Percentiles rank a stretch among this genome's conserved stretches.
Evolutionary conservation across 2,797 vertebrate species (phyloP).

Genomic region (Malurus leucopterus): DNA sequence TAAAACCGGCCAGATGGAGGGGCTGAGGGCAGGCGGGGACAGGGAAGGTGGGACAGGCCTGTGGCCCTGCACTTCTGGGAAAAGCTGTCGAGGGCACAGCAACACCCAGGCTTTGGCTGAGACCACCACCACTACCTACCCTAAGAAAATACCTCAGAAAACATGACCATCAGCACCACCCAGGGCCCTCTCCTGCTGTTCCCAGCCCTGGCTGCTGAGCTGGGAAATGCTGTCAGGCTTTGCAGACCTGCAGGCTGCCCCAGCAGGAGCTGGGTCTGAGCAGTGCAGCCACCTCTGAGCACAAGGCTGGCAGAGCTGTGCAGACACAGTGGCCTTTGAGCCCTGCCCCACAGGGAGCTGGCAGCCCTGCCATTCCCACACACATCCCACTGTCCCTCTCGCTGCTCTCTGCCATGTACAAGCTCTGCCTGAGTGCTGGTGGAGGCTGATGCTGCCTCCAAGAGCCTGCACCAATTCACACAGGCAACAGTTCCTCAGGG

Average conservation of each 20-base stretch:
- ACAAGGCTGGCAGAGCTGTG: neutral
- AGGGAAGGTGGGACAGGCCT: neutral
- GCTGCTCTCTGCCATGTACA: neutral
- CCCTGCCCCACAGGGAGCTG: neutral
- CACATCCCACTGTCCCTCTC: neutral
- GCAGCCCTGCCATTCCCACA: neutral
- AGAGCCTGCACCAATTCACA: neutral
- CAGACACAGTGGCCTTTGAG: neutral
- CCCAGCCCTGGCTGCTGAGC: fast-evolving
- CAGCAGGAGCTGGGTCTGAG: neutral
- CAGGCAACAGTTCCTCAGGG: neutral
- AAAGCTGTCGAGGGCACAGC: neutral
- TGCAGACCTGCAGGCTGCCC: neutral
- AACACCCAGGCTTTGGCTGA: neutral
- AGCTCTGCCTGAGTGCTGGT: neutral
- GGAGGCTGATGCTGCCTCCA: neutral
- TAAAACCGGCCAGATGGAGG: neutral
- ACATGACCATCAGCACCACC: neutral
- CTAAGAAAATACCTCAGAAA: neutral
- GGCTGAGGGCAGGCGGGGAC: neutral
- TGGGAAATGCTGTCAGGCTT: neutral
- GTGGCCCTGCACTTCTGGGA: neutral
- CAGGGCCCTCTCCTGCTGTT: neutral
- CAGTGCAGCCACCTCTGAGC: neutral
- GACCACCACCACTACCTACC: neutral